Evolutionary conservation across 2,888 invertebrate genomes (phyloP), one percentile per base, ranked within the genome.

Genomic region (Hyposoter didymator): DNA sequence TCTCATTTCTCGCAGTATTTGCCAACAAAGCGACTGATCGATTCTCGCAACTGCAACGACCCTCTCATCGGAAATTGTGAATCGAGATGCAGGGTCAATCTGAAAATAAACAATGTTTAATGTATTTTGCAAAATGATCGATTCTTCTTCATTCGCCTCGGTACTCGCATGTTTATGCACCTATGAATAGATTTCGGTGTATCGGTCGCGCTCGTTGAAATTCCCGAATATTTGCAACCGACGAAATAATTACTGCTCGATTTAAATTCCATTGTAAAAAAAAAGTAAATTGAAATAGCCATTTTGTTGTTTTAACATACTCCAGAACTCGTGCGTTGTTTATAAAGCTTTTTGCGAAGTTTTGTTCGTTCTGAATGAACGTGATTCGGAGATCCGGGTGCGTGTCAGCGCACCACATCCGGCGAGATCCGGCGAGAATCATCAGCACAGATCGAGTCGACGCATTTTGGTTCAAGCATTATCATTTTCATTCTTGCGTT

Each of bases 1-100:
- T 99, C 99, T 90, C 99, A 97, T 94, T 99, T 99, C 94, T 99
- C 99, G 94, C 99, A 99, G 95, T 99, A 99, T 90, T 99, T 98
- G 1, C 99, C 98, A 12, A 98, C 98, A 2, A 99, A 99, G 90
- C 98, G 96, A 84, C 99, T 99, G 94, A n/a, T n/a, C n/a, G n/a
- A n/a, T n/a, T 98, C 98, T 90, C 97, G 96, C 79, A 97, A 95
- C 93, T 97, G 96, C 88, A 96, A 95, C 0, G 97, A 97, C 83
- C 96, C 96, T 90, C 96, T 95, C 3, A 95, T 92, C 0, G 96
- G 96, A 89, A 95, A 95, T 39, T 96, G 96, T 89, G 96, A 96
- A 74, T 97, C 97, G 74, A 97, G 95, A 91, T 97, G 96, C 85
- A 97, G 91, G 0, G 97, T 97, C 74, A 97, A 95, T 80, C 97